phyloP scores from a whole-genome alignment of 2,797 vertebrate genomes.

The Alosa sapidissima region DNA sequence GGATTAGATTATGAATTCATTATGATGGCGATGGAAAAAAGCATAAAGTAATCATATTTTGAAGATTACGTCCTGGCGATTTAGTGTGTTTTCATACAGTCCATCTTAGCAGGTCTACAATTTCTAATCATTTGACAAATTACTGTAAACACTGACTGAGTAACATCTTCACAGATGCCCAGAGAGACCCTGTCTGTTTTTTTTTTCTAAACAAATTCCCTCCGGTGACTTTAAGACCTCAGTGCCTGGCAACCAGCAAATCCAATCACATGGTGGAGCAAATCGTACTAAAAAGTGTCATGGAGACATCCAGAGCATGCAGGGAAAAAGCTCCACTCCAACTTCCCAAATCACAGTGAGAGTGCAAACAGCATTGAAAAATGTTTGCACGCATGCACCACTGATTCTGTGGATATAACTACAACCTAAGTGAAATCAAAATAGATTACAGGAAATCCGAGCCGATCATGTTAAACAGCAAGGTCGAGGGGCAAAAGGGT shows the following conservation, averaged over 20 bases:
- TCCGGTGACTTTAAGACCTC: neutral
- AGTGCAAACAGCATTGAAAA: neutral
- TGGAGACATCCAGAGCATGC: neutral
- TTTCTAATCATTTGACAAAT: neutral
- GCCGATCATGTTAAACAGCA: neutral
- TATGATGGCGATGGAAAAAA: neutral
- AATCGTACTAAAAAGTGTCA: neutral
- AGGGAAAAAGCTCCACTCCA: neutral
- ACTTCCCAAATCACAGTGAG: neutral
- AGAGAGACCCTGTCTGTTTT: neutral
- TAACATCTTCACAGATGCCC: neutral
- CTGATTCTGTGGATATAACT: neutral
- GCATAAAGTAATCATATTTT: neutral
- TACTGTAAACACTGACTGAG: neutral
- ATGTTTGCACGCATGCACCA: neutral
- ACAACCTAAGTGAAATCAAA: neutral
- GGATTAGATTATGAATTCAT: neutral
- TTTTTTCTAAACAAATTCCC: neutral
- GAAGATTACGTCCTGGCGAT: neutral
- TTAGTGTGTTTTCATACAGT: neutral
- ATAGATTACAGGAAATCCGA: neutral
- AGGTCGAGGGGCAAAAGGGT: neutral
- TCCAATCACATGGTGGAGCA: conserved; percentile 26
- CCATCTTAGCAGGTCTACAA: neutral
- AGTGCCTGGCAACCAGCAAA: conserved; percentile 29